phyloP scores from a whole-genome alignment of 2,888 invertebrate genomes.

The Matsumyia berberina region DNA sequence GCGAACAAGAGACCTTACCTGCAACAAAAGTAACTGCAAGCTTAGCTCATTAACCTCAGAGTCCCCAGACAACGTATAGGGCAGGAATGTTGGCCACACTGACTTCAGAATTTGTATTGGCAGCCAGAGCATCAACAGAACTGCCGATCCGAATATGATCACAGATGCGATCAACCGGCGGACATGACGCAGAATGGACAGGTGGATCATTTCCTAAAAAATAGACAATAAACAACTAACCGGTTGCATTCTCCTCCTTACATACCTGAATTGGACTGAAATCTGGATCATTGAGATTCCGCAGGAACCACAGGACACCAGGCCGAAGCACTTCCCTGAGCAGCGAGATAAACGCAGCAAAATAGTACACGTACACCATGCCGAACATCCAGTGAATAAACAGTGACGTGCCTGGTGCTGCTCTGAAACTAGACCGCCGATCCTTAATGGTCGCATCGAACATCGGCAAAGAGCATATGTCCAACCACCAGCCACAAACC shows the following conservation, averaged over 20 bases:
- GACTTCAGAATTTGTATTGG: conserved; percentile 94
- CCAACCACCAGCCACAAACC: conserved; percentile 99
- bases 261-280: conserved; percentile 98
- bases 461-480: conserved; percentile 97
- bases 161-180: conserved; percentile 96
- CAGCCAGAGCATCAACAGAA: conserved; percentile 97
- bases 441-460: conserved; percentile 95
- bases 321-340: conserved; percentile 97
- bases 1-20: conserved; percentile 85
- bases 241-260: not conserved
- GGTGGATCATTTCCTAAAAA: conserved; percentile 96
- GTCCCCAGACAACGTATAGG: conserved; percentile 95
- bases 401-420: conserved; percentile 97
- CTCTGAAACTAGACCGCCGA: conserved; percentile 93
- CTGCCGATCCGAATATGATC: conserved; percentile 97
- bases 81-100: conserved; percentile 94
- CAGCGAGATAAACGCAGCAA: conserved; percentile 97
- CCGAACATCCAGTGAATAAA: conserved; percentile 99
- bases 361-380: conserved; percentile 99
- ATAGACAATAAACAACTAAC: not conserved
- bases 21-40: conserved; percentile 94
- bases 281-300: conserved; percentile 99
- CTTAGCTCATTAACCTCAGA: conserved; percentile 97
- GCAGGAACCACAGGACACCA: conserved; percentile 98
- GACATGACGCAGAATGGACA: conserved; percentile 95